Percentiles rank a stretch among this genome's conserved stretches.
Evolutionary conservation across 2,888 invertebrate genomes (phyloP).

Genomic region (Drosophila acutilabella): DNA sequence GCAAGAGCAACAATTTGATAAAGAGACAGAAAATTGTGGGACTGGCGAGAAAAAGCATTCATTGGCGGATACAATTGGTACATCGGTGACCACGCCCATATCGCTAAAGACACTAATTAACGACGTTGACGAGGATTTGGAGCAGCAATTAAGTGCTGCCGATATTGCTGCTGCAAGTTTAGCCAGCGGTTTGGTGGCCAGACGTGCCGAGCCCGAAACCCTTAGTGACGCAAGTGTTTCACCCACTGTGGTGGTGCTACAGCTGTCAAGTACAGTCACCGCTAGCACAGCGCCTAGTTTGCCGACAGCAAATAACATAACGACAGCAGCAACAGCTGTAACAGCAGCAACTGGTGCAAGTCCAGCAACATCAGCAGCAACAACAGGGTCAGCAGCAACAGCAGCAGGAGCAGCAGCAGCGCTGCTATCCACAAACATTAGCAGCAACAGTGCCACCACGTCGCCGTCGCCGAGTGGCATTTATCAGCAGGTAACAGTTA

Average conservation of each 20-base stretch:
- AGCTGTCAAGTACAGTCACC: constrained; percentile 58
- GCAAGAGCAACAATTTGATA: constrained; percentile 41
- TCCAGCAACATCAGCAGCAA: constrained; percentile 41
- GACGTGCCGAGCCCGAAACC: constrained; percentile 82
- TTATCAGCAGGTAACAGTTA: constrained; percentile 45
- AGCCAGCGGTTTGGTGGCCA: constrained; percentile 80
- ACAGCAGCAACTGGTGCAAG: constrained; percentile 14
- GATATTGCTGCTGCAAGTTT: constrained; percentile 81
- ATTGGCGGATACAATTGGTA: constrained; percentile 80
- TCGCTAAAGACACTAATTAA: constrained; percentile 82
- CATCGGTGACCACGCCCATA: constrained; percentile 82
- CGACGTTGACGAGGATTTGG: constrained; percentile 80
- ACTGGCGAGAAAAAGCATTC: constrained; percentile 75
- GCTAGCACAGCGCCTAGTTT: constrained; percentile 58
- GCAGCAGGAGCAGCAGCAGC: too few species aligned
- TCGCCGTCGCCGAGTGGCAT: constrained; percentile 59
- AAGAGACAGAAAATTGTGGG: constrained; percentile 30
- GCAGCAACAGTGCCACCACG: constrained; percentile 51
- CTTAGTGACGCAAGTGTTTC: constrained; percentile 82
- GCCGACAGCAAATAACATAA: constrained; percentile 37
- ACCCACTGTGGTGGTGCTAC: constrained; percentile 77
- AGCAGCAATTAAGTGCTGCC: constrained; percentile 75
- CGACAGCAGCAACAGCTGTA: constrained; percentile 48
- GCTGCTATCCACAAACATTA: constrained; percentile 42
- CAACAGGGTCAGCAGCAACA: too few species aligned